These are phyloP conservation scores for Acrossocheilus fasciatus DNA, from an alignment of 2,797 vertebrate species.

Conservation along the genomic window DNA sequence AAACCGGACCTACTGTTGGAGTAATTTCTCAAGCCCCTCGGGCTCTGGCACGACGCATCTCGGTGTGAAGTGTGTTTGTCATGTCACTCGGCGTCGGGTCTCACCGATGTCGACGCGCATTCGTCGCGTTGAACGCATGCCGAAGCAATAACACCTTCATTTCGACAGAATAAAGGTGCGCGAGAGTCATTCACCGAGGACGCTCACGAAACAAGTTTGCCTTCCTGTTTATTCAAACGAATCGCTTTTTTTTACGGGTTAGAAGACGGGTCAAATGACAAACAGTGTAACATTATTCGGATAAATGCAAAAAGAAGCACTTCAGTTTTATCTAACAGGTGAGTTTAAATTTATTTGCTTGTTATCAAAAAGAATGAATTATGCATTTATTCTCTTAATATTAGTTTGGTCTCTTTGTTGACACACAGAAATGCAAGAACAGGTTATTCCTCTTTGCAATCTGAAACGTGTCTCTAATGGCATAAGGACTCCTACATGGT, in stretches of 20 bases:
- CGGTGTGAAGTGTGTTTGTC: slow-evolving; percentile 48
- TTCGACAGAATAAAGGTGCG: background rate
- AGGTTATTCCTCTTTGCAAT: background rate
- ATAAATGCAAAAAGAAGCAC: background rate
- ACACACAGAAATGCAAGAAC: slow-evolving; percentile 16
- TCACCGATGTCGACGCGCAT: slow-evolving; percentile 7
- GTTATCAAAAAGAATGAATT: background rate
- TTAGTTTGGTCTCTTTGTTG: slow-evolving; percentile 20
- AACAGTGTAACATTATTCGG: background rate
- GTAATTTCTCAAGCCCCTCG: slow-evolving; percentile 54
- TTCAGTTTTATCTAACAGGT: background rate
- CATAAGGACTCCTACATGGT: slow-evolving; percentile 30
- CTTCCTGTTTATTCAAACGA: background rate
- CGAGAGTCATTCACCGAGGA: background rate
- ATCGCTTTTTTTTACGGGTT: background rate
- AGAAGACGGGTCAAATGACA: background rate
- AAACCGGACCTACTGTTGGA: slow-evolving; percentile 20
- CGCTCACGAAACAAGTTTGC: background rate
- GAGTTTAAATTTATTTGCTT: background rate
- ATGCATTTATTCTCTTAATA: background rate
- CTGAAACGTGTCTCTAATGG: background rate
- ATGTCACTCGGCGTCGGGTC: slow-evolving; percentile 1
- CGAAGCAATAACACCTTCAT: slow-evolving; percentile 4
- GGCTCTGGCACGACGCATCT: slow-evolving; percentile 63
- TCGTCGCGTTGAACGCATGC: slow-evolving; percentile 10